Percentiles rank a stretch among this genome's conserved stretches.
Conservation (phyloP, 2,113 vertebrate genomes). For the Dryoscopus gambensis region DNA sequence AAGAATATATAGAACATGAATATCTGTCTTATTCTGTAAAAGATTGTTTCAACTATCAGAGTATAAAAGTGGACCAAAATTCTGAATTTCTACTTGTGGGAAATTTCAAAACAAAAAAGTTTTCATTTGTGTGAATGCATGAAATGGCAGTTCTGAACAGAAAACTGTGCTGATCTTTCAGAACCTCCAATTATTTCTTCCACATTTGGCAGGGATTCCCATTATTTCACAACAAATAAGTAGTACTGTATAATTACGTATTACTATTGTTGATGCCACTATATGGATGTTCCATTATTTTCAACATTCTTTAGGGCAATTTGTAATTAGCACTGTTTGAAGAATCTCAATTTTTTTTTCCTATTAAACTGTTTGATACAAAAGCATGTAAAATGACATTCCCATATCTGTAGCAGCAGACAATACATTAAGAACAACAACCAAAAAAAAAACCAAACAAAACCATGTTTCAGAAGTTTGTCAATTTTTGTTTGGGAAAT, state of each 20-base stretch:
- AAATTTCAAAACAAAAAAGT: not conserved
- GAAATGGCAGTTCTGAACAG: not conserved
- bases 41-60: not conserved
- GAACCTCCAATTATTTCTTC: conserved; percentile 23
- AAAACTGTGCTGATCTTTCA: not conserved
- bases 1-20: not conserved
- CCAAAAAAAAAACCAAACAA: too few relatives aligned
- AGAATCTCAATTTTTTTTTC: not conserved
- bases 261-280: not conserved
- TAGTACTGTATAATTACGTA: conserved; percentile 1
- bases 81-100: not conserved
- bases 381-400: not conserved
- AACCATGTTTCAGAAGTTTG: not conserved
- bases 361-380: not conserved
- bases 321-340: conserved; percentile 3
- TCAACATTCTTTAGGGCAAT: not conserved
- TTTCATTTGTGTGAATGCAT: not conserved
- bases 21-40: not conserved
- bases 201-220: not conserved
- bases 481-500: not conserved
- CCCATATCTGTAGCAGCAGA: not conserved
- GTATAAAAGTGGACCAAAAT: not conserved
- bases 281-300: conserved; percentile 19
- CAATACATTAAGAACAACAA: not conserved
- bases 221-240: conserved; percentile 3